Percentiles rank a stretch among this genome's conserved stretches.
These are phyloP conservation scores for Merops nubicus DNA, from an alignment of 2,113 vertebrate genomes.

Conservation along the genomic window DNA sequence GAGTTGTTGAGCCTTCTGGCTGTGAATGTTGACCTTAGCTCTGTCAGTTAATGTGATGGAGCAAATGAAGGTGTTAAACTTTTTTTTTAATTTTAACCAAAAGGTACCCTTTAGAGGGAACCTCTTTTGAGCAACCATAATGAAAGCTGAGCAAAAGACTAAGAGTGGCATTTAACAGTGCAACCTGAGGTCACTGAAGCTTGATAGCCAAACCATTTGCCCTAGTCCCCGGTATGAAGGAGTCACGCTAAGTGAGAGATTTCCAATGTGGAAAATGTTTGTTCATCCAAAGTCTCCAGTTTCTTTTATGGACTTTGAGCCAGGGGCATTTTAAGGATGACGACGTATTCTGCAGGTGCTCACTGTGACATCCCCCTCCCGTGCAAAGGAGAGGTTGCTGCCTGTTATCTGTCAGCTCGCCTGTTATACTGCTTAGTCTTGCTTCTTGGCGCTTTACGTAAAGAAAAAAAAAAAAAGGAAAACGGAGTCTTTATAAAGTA, in stretches of 20 bases:
- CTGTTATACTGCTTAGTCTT: slow-evolving; percentile 26
- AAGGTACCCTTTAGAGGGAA: neutral
- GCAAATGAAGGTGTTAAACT: neutral
- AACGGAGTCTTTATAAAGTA: slow-evolving; percentile 25
- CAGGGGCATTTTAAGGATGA: slow-evolving; percentile 12
- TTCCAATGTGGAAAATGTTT: neutral
- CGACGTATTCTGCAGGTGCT: slow-evolving; percentile 5
- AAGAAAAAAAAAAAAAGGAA: neutral
- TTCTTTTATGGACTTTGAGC: neutral
- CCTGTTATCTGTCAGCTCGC: slow-evolving; percentile 17
- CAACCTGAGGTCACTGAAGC: neutral
- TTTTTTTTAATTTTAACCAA: neutral
- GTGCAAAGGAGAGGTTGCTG: neutral
- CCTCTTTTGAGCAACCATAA: neutral
- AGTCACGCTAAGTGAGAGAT: neutral
- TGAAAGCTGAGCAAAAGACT: neutral
- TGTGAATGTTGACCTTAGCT: neutral
- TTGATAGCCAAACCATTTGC: neutral
- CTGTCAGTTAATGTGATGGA: neutral
- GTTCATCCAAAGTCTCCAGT: neutral
- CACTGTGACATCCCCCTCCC: rapidly evolving
- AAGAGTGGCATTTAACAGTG: neutral
- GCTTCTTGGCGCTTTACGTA: slow-evolving; percentile 1
- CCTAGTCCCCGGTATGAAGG: neutral
- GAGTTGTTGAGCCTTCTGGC: neutral